These are phyloP conservation scores for Lumbricus terrestris DNA, from an alignment of 2,888 invertebrate species.

Conservation along the genomic window DNA sequence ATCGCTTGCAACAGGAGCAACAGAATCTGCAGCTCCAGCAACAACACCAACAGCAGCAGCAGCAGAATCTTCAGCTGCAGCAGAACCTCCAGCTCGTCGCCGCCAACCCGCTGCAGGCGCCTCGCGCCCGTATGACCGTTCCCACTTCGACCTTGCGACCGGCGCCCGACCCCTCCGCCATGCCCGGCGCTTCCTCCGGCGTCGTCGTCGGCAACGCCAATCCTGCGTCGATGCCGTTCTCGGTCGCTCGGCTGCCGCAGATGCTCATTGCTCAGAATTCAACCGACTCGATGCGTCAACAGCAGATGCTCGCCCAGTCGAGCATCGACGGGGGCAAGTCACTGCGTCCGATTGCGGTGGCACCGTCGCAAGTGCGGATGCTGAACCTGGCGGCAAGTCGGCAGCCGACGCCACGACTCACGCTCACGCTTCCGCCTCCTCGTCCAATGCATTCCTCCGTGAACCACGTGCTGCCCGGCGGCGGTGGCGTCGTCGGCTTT, in stretches of 20 bases:
- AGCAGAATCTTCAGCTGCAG: conserved; percentile 55
- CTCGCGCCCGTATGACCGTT: conserved; percentile 65
- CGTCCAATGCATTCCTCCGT: neutral
- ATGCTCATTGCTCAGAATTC: conserved; percentile 16
- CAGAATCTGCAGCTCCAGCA: conserved; percentile 33
- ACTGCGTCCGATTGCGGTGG: neutral
- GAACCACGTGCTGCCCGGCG: neutral
- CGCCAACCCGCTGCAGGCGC: conserved; percentile 58
- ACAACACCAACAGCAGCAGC: conserved; percentile 55
- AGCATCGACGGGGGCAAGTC: neutral
- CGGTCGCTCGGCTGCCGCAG: neutral
- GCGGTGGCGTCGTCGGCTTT: neutral
- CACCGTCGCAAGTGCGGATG: neutral
- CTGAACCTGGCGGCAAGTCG: neutral
- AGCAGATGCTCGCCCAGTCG: conserved; percentile 39
- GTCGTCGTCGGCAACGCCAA: neutral
- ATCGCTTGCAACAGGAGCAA: conserved; percentile 10
- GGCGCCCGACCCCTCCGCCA: neutral
- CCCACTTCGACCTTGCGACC: neutral
- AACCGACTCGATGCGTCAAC: conserved; percentile 40
- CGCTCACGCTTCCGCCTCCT: conserved; percentile 15
- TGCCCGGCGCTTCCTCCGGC: neutral
- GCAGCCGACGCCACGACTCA: neutral
- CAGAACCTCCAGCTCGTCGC: conserved; percentile 47
- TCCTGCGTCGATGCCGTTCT: conserved; percentile 44